Evolutionary conservation across 2,797 vertebrate species (phyloP), one percentile per base, ranked within the genome.

Genomic region (Gymnothorax reevesii): DNA sequence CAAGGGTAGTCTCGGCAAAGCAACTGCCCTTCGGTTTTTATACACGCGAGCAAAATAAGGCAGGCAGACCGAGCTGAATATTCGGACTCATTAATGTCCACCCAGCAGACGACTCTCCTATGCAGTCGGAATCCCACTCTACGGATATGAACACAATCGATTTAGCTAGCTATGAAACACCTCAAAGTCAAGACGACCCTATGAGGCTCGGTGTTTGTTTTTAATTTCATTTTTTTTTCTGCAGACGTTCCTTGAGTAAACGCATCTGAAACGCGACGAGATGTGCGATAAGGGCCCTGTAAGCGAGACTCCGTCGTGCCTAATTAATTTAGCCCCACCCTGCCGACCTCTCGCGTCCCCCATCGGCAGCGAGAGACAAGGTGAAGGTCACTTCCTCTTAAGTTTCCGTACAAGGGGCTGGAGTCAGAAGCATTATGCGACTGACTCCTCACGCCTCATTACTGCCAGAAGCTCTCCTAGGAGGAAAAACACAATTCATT

Each of bases 201-300:
- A 52, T 54, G 17, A 77, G 25, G 42, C 42, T n/a, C 17, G 0
- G 9, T 6, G 42, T 1, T 54, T 42, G 33, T 42, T 42, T 42
- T 1, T 42, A 42, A 42, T 52, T 75, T 73, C 10, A 27, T 73
- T 73, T 73, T 33, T 13, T 62, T 3, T 17, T 17, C 59, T 17
- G 3, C 62, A 12, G 2, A 10, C 25, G 33, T 42, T n/a, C 27
- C 33, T 59, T 82, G 52, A n/a, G 86, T 84, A 87, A 87, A 66
- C 66, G 57, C 66, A 12, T 87, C 55, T 60, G 75, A 33, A 55
- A 77, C 13, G 27, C 20, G 66, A 83, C 66, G 55, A 64, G 86
- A 77, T 33, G 77, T 84, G 82, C 62, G 86, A 87, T 87, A 84
- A 83, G 66, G 64, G 22, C 22, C 7, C n/a, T 27, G 57, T 3